Percentiles rank a stretch among this genome's conserved stretches.
Evolutionary conservation across 2,797 vertebrate genomes (phyloP).

Genomic region (Kryptolebias ocellatus): DNA sequence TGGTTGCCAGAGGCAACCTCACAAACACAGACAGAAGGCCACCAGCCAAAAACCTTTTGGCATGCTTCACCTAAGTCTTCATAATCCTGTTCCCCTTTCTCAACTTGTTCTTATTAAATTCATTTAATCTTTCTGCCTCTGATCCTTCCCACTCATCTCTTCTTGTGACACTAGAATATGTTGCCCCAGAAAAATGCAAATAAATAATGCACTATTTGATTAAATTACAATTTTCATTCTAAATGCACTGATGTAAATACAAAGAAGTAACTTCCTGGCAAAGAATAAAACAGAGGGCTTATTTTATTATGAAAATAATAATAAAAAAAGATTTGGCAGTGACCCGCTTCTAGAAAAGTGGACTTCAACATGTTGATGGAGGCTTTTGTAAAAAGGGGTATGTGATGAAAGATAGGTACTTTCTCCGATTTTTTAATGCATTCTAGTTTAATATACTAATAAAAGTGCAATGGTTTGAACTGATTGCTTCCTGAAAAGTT

Average conservation of each 20-base stretch:
- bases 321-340: conserved; percentile 46
- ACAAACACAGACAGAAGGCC: conserved; percentile 54
- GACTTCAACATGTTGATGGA: conserved; percentile 51
- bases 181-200: conserved; percentile 66
- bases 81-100: conserved; percentile 34
- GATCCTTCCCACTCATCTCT: conserved; percentile 28
- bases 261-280: conserved; percentile 60
- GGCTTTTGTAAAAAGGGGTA: conserved; percentile 21
- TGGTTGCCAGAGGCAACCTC: conserved; percentile 50
- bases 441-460: conserved; percentile 36
- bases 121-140: conserved; percentile 34
- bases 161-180: conserved; percentile 46
- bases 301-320: conserved; percentile 58
- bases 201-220: conserved; percentile 67
- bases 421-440: conserved; percentile 32
- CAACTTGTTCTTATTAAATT: conserved; percentile 33
- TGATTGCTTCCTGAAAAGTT: conserved; percentile 29
- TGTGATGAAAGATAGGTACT: conserved; percentile 27
- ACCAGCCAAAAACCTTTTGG: conserved; percentile 39
- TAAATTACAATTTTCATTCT: conserved; percentile 72
- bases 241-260: conserved; percentile 59
- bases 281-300: conserved; percentile 37
- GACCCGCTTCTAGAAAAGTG: conserved; percentile 33
- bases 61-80: conserved; percentile 45
- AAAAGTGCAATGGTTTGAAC: conserved; percentile 28